Evolutionary conservation across 2,888 invertebrate genomes (phyloP).

Genomic region (Dermolepida albohirtum): DNA sequence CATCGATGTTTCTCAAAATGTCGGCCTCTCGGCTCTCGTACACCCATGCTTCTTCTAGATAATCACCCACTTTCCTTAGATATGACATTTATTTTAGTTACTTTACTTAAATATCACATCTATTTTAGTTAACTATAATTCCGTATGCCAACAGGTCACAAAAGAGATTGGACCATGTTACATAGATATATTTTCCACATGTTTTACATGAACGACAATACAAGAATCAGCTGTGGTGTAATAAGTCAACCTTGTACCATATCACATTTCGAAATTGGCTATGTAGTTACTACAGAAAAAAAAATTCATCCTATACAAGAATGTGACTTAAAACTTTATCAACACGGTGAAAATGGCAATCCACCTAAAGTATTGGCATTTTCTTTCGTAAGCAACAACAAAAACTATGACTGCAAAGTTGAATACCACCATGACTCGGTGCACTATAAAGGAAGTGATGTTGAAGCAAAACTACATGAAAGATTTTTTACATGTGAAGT

Average conservation of each 20-base stretch:
- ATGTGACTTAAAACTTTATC: constrained; percentile 74
- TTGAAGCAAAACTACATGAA: constrained; percentile 77
- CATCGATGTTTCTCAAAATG: too few relatives aligned
- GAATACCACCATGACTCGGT: constrained; percentile 71
- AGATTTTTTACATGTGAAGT: constrained; percentile 69
- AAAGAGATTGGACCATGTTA: constrained; percentile 80
- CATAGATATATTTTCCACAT: constrained; percentile 85
- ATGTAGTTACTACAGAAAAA: constrained; percentile 69
- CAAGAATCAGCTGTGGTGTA: constrained; percentile 76
- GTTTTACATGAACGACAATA: constrained; percentile 78
- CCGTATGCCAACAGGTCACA: constrained; percentile 66
- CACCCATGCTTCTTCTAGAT: too few relatives aligned
- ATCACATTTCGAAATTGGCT: constrained; percentile 75
- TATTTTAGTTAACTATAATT: too few relatives aligned
- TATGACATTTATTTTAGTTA: too few relatives aligned
- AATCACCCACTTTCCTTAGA: too few relatives aligned
- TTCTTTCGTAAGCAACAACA: constrained; percentile 70
- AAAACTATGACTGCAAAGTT: constrained; percentile 72
- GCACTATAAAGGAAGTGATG: constrained; percentile 76
- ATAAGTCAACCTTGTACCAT: constrained; percentile 80
- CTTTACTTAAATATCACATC: too few relatives aligned
- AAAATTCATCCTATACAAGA: constrained; percentile 70
- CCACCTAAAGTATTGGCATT: constrained; percentile 76
- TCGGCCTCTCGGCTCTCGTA: too few relatives aligned
- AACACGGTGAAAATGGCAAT: constrained; percentile 75